These are phyloP conservation scores for Ramphastos sulfuratus DNA, from an alignment of 2,113 vertebrate species.

Conservation along the genomic window DNA sequence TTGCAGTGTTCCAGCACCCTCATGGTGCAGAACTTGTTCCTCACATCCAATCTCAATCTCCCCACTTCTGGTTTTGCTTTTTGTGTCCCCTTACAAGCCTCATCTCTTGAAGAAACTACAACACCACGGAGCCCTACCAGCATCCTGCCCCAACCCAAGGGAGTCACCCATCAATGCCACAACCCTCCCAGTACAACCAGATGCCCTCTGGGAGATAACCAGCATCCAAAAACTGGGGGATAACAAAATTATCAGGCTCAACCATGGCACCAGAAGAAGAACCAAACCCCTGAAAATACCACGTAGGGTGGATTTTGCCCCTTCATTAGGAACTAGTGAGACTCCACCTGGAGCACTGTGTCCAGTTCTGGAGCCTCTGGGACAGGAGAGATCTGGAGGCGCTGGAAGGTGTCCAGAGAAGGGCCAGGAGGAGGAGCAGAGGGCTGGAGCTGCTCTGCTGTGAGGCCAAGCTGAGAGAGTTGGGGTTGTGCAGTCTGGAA, in stretches of 20 bases:
- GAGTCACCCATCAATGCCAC: background rate
- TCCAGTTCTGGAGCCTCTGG: too few species aligned
- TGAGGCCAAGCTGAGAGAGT: too few species aligned
- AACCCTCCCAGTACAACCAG: background rate
- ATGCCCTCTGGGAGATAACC: background rate
- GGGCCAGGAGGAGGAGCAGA: too few species aligned
- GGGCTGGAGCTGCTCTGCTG: too few species aligned
- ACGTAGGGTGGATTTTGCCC: rapidly evolving
- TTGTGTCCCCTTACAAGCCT: background rate
- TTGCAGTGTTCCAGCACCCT: too few species aligned
- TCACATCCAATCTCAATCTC: background rate
- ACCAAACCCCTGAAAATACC: background rate
- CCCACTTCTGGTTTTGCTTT: background rate
- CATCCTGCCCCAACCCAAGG: background rate
- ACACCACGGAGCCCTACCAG: background rate
- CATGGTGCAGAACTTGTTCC: too few species aligned
- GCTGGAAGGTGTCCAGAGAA: too few species aligned
- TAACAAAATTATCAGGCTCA: rapidly evolving
- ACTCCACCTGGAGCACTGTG: too few species aligned
- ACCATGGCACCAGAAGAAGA: background rate
- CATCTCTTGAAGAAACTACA: background rate
- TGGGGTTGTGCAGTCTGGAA: too few species aligned
- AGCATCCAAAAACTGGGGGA: background rate
- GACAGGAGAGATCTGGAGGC: too few species aligned
- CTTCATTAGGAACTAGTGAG: background rate